A percentile compares a stretch with the other conserved stretches of the same genome.
phyloP scores from a whole-genome alignment of 2,888 invertebrate species.

The Phalangium opilio region DNA sequence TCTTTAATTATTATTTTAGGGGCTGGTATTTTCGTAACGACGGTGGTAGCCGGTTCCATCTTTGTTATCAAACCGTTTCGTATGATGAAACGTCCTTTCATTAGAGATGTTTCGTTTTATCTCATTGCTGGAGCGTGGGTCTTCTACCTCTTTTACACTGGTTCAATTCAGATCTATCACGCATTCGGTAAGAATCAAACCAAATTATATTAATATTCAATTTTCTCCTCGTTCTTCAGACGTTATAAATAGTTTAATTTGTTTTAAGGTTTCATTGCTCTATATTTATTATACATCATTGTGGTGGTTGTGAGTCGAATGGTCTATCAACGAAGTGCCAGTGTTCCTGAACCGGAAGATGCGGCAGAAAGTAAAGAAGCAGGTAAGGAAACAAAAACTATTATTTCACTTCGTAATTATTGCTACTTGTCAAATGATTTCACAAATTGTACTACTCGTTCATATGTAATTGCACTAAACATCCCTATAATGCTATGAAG shows the following conservation, averaged over 20 bases:
- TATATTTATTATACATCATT: constrained; percentile 36
- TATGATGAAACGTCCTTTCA: constrained; percentile 36
- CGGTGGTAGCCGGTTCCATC: constrained; percentile 43
- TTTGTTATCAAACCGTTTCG: constrained; percentile 41
- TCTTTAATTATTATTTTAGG: constrained; percentile 30
- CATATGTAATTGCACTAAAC: too few relatives aligned
- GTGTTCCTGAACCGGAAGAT: too few relatives aligned
- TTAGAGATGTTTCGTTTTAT: constrained; percentile 39
- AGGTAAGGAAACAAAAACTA: too few relatives aligned
- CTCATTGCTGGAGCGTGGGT: constrained; percentile 37
- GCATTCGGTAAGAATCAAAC: constrained; percentile 31
- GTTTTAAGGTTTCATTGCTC: constrained; percentile 30
- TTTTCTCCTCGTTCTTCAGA: too few relatives aligned
- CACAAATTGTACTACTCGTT: too few relatives aligned
- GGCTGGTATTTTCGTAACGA: constrained; percentile 45
- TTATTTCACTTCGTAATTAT: too few relatives aligned
- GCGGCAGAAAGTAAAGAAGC: too few relatives aligned
- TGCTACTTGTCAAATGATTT: too few relatives aligned
- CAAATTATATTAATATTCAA: neutral
- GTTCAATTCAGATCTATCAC: constrained; percentile 36
- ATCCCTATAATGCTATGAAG: too few relatives aligned
- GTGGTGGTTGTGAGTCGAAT: constrained; percentile 34
- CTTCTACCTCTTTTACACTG: constrained; percentile 34
- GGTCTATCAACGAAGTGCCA: constrained; percentile 8
- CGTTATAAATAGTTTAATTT: neutral